Evolutionary conservation across 2,113 vertebrate genomes (phyloP), one percentile per base, ranked within the genome.

Genomic region (Vicugna pacos): DNA sequence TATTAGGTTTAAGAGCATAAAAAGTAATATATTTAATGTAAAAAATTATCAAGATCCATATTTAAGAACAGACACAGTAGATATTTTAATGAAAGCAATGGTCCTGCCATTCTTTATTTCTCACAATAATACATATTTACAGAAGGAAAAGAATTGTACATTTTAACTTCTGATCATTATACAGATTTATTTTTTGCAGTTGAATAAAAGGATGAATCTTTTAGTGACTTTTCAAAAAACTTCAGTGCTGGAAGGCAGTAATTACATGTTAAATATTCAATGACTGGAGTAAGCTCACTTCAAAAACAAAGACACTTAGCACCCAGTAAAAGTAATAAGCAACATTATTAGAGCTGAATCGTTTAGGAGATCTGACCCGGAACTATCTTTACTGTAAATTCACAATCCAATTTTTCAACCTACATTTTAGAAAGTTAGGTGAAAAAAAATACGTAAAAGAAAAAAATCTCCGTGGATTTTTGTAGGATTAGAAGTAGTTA

Each of bases 61-160:
- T 93, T 97, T 96, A 98, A 96, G 97, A 97, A 95, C n/a, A 96
- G 64, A 98, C n/a, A 81, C 42, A 81, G 32, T 64, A 95, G 75
- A 72, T 80, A 83, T 87, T 94, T 98, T 0, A 97, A 97, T 94
- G 14, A 98, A 98, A 97, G 86, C 92, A 96, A 96, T 92, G 93
- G 95, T 89, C 97, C 95, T 96, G 97, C 95, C 96, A 98, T 87
- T 75, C 64, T 98, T 98, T 98, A 98, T 98, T 98, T 96, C 72
- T 96, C 9, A 0, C 89, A 93, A 93, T 97, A 92, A 91, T 97
- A 97, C 1, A 32, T 85, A 65, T 97, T 98, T 97, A 96, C 97
- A 96, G 94, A 98, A 97, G 95, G 84, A 98, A 96, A 97, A 19
- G 9, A 93, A 92, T 70, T 75, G 58, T 93, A 97, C 94, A 92